phyloP scores from a whole-genome alignment of 1,140 invertebrate genomes.

The Drosophila suzukii region DNA sequence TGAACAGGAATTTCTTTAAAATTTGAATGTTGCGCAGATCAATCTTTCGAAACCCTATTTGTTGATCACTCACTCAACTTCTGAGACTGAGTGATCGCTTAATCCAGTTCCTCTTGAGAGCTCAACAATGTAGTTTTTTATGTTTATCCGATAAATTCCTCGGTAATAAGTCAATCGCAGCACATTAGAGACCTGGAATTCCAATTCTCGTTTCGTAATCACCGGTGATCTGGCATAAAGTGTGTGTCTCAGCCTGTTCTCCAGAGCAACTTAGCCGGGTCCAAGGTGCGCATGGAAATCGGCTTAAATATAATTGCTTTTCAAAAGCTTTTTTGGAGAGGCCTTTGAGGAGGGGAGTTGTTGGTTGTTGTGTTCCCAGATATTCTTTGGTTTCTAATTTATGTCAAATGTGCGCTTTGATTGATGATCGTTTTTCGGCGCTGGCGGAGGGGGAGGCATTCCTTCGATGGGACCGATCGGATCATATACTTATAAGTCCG shows the following conservation, averaged over 20 bases:
- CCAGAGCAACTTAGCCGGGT: slow-evolving; percentile 26
- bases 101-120: slow-evolving; percentile 40
- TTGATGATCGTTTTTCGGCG: slow-evolving; percentile 63
- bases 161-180: slow-evolving; percentile 47
- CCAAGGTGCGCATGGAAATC: slow-evolving; percentile 64
- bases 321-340: slow-evolving; percentile 40
- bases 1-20: too few species aligned
- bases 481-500: slow-evolving; percentile 71
- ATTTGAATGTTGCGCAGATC: too few species aligned
- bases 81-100: slow-evolving; percentile 21
- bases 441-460: slow-evolving; percentile 2
- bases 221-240: slow-evolving; percentile 40
- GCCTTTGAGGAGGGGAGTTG: background rate
- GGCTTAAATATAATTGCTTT: slow-evolving; percentile 75
- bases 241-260: slow-evolving; percentile 37
- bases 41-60: background rate
- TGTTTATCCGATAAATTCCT: slow-evolving; percentile 42
- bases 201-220: slow-evolving; percentile 49
- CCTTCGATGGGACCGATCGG: slow-evolving; percentile 21
- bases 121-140: slow-evolving; percentile 21
- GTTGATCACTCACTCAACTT: slow-evolving; percentile 13
- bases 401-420: slow-evolving; percentile 78
- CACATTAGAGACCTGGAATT: slow-evolving; percentile 51
- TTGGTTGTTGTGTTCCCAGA: slow-evolving; percentile 51
- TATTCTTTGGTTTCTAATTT: slow-evolving; percentile 80